phyloP scores from a whole-genome alignment of 2,888 invertebrate genomes.

The Heliconius aoede region DNA sequence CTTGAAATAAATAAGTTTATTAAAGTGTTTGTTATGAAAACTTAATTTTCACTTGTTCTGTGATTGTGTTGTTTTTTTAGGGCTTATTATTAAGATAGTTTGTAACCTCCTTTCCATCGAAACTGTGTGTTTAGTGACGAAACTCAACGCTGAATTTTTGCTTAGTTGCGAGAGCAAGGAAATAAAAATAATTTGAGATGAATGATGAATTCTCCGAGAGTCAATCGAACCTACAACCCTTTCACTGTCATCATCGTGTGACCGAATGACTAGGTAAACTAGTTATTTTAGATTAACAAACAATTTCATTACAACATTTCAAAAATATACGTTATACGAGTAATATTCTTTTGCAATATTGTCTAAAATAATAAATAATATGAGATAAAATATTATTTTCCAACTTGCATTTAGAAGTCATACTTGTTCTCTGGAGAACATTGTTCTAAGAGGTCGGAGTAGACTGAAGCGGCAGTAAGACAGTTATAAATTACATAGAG shows the following conservation, averaged over 20 bases:
- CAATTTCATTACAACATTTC: too few relatives aligned
- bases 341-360: neutral
- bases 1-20: slow-evolving; percentile 49
- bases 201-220: too few relatives aligned
- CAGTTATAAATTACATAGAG: slow-evolving; percentile 1
- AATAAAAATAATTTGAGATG: too few relatives aligned
- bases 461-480: slow-evolving; percentile 3
- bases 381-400: slow-evolving; percentile 20
- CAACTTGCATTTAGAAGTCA: slow-evolving; percentile 27
- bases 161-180: too few relatives aligned
- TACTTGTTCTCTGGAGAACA: slow-evolving; percentile 22
- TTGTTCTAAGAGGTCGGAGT: slow-evolving; percentile 20
- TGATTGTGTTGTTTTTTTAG: neutral
- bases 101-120: neutral
- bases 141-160: too few relatives aligned
- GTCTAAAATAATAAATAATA: slow-evolving; percentile 8
- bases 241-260: too few relatives aligned
- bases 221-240: too few relatives aligned
- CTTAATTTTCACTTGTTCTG: slow-evolving; percentile 1
- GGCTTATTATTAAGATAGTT: neutral
- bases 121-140: too few relatives aligned
- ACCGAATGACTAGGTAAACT: too few relatives aligned
- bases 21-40: slow-evolving; percentile 37
- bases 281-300: too few relatives aligned
- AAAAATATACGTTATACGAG: too few relatives aligned